Conservation (phyloP, 2,113 vertebrate species). For the Festucalex cinctus region DNA sequence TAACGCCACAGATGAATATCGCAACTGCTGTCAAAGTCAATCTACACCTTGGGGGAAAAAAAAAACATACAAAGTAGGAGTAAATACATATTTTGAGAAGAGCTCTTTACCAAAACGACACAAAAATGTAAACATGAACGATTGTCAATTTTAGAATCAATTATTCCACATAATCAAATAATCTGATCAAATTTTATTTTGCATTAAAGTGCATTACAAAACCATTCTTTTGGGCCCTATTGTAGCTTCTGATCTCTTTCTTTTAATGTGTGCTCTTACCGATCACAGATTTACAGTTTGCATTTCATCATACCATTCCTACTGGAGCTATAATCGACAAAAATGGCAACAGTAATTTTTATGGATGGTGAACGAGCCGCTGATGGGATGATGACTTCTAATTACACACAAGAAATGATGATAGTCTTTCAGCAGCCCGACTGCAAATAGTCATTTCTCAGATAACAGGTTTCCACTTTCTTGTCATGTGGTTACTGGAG, state of each 20-base stretch:
- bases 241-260: too few relatives aligned
- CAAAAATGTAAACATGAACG: neutral
- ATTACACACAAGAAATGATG: conserved; percentile 34
- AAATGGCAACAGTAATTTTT: conserved; percentile 10
- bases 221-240: neutral
- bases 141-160: neutral
- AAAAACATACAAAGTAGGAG: neutral
- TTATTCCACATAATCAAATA: too few relatives aligned
- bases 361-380: conserved; percentile 4
- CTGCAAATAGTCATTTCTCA: conserved; percentile 4
- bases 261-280: too few relatives aligned
- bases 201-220: too few relatives aligned
- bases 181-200: too few relatives aligned
- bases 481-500: conserved; percentile 1
- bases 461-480: conserved; percentile 10
- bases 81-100: neutral
- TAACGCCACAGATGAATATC: conserved; percentile 7
- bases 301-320: too few relatives aligned
- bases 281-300: too few relatives aligned
- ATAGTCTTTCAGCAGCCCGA: conserved; percentile 21
- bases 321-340: too few relatives aligned
- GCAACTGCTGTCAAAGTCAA: conserved; percentile 18
- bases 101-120: neutral
- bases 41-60: neutral
- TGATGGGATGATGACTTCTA: conserved; percentile 23